Evolutionary conservation across 2,888 invertebrate genomes (phyloP).

Genomic region (Conchocele bisecta): DNA sequence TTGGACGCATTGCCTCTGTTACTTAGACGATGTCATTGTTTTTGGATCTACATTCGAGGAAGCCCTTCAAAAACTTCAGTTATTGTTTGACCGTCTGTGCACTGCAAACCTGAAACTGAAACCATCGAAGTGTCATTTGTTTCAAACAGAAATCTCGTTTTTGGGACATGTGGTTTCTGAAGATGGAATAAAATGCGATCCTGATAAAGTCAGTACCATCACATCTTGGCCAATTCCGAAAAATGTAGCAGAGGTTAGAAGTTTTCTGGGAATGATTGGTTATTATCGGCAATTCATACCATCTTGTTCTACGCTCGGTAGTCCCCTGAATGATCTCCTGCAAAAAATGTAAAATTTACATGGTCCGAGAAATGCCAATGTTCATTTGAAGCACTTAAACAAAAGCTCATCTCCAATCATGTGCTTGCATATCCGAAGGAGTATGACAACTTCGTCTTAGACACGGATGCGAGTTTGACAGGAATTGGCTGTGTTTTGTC

Average conservation of each 20-base stretch:
- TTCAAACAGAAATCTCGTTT: slow-evolving; percentile 10
- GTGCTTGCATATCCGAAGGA: slow-evolving; percentile 9
- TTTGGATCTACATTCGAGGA: slow-evolving; percentile 11
- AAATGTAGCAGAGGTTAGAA: slow-evolving; percentile 10
- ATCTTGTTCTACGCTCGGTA: slow-evolving; percentile 8
- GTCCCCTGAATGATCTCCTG: slow-evolving; percentile 2
- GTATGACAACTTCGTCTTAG: slow-evolving; percentile 8
- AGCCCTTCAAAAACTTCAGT: not conserved
- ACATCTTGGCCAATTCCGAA: slow-evolving; percentile 11
- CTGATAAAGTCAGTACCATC: slow-evolving; percentile 5
- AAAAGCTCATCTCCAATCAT: not conserved
- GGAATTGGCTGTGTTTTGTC: slow-evolving; percentile 13
- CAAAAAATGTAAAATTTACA: slow-evolving; percentile 6
- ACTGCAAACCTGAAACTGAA: slow-evolving; percentile 19
- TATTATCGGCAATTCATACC: slow-evolving; percentile 15
- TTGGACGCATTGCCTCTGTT: slow-evolving; percentile 15
- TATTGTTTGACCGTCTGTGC: not conserved
- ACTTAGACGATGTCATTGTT: slow-evolving; percentile 20
- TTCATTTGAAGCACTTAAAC: slow-evolving; percentile 12
- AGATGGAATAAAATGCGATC: slow-evolving; percentile 6
- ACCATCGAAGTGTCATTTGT: slow-evolving; percentile 17
- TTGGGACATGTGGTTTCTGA: slow-evolving; percentile 13
- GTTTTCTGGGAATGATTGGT: slow-evolving; percentile 10
- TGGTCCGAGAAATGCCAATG: not conserved
- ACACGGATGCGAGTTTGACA: slow-evolving; percentile 6